These are phyloP conservation scores for Phoebastria nigripes DNA, from an alignment of 2,797 vertebrate species.

Conservation along the genomic window DNA sequence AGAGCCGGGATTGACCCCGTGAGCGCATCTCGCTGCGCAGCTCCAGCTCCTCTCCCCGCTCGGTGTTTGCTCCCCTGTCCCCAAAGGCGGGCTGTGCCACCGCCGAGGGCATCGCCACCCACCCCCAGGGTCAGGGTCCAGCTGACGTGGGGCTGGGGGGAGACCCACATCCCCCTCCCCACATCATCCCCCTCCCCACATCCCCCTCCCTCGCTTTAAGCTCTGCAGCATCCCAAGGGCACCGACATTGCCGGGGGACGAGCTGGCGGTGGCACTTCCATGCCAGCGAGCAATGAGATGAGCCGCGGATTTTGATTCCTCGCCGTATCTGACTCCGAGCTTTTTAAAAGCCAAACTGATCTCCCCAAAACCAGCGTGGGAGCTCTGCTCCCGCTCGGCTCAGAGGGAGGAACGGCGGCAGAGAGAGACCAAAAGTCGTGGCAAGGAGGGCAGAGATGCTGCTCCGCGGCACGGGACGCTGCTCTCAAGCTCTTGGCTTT, in stretches of 20 bases:
- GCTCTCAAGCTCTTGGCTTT: neutral
- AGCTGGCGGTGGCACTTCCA: neutral
- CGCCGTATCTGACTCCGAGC: fast-evolving
- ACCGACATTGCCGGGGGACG: fast-evolving
- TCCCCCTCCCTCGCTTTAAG: neutral
- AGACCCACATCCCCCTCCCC: neutral
- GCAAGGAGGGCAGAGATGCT: neutral
- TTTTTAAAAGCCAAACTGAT: neutral
- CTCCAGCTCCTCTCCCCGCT: neutral
- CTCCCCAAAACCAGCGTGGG: neutral
- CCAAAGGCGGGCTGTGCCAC: neutral
- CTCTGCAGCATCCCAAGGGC: neutral
- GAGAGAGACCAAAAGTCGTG: fast-evolving
- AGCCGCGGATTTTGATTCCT: neutral
- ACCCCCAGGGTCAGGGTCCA: fast-evolving
- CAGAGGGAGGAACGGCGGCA: neutral
- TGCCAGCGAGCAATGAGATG: fast-evolving
- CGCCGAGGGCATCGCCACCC: fast-evolving
- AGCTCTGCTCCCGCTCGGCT: neutral
- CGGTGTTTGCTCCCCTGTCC: neutral
- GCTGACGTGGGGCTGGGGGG: neutral
- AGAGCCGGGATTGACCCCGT: fast-evolving
- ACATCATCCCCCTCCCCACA: neutral
- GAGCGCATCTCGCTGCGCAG: fast-evolving
- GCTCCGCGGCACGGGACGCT: fast-evolving